A percentile compares a stretch with the other conserved stretches of the same genome.
Conservation (phyloP, 2,888 invertebrate genomes). For the Apamea epomidion region DNA sequence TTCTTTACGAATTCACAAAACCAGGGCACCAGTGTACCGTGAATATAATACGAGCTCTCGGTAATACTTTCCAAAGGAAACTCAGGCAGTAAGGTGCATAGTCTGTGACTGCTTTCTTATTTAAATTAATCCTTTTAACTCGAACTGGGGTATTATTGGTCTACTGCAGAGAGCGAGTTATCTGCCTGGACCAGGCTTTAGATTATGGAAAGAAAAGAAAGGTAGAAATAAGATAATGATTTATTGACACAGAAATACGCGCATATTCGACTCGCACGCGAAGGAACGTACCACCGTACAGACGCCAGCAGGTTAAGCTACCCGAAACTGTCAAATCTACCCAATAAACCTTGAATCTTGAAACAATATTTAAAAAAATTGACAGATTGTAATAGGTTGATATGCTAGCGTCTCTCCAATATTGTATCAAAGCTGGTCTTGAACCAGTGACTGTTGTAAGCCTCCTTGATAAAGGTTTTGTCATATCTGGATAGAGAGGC, state of each 20-base stretch:
- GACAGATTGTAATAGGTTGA: no score
- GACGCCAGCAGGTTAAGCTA: no score
- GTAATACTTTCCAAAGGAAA: constrained; percentile 5
- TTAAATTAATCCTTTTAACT: constrained; percentile 46
- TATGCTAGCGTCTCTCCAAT: no score
- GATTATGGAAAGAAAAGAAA: neutral
- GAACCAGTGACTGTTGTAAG: constrained; percentile 69
- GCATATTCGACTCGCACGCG: neutral
- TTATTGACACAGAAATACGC: neutral
- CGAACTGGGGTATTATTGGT: constrained; percentile 4
- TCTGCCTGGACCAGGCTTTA: neutral
- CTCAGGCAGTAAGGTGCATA: neutral
- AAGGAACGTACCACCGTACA: no score
- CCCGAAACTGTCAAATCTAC: no score
- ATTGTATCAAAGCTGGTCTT: constrained; percentile 53
- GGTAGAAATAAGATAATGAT: no score
- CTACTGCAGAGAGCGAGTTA: neutral
- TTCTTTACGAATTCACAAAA: neutral
- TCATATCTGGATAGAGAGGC: constrained; percentile 69
- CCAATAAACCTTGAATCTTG: no score
- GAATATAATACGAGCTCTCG: neutral
- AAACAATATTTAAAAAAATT: no score
- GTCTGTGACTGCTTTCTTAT: constrained; percentile 26
- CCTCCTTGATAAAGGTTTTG: constrained; percentile 74
- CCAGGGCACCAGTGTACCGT: neutral